Conservation (phyloP, 2,888 invertebrate genomes). For the Brachyptera putata region DNA sequence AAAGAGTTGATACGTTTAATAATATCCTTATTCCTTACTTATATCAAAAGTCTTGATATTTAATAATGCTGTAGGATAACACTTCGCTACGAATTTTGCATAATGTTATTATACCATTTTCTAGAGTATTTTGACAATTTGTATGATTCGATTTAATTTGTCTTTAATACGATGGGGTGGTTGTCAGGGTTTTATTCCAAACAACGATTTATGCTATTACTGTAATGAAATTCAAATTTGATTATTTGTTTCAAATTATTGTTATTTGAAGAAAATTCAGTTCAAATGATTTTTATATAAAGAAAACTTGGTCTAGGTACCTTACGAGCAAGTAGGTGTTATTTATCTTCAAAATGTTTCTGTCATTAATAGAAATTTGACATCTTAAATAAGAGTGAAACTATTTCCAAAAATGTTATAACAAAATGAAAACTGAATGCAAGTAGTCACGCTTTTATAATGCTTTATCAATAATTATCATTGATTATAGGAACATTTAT, state of each 20-base stretch:
- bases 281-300: no score
- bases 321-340: no score
- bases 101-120: constrained; percentile 1
- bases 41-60: neutral
- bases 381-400: neutral
- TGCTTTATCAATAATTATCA: no score
- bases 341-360: no score
- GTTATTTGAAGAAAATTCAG: no score
- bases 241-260: neutral
- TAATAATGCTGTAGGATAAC: constrained; percentile 8
- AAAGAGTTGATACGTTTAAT: neutral
- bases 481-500: neutral
- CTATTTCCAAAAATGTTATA: no score
- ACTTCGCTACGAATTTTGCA: constrained; percentile 3
- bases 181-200: constrained; percentile 18
- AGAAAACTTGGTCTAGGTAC: no score
- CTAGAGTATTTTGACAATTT: constrained; percentile 7
- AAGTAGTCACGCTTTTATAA: no score
- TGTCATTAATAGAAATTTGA: no score
- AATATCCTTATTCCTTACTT: constrained; percentile 10
- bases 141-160: neutral
- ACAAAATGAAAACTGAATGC: no score
- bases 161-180: neutral
- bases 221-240: neutral
- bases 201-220: neutral